phyloP scores from a whole-genome alignment of 37 sponge, comb jelly and placozoan species.

The Lycopodina hypogea region DNA sequence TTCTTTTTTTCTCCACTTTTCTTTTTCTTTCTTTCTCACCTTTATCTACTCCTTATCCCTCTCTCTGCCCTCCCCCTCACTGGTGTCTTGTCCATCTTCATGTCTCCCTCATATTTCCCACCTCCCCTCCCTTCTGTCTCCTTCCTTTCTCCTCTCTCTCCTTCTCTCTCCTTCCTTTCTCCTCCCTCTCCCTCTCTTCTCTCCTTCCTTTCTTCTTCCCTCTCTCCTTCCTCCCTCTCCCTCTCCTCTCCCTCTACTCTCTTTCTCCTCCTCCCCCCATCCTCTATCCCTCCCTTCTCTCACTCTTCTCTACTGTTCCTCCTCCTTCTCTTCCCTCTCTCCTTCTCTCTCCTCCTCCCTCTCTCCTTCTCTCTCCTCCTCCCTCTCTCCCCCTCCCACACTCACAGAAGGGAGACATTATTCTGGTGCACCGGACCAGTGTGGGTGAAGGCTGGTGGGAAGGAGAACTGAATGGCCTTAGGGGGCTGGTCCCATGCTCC shows the following conservation, averaged over 20 bases:
- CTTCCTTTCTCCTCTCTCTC: background rate
- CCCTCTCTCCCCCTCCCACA: background rate
- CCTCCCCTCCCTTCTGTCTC: background rate
- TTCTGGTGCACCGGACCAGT: slow-evolving; percentile 43
- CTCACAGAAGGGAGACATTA: slow-evolving; percentile 68
- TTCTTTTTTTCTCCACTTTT: too few species aligned
- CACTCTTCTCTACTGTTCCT: too few species aligned
- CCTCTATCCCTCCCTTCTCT: too few species aligned
- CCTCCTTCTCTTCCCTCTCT: background rate
- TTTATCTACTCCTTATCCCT: too few species aligned
- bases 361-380: background rate
- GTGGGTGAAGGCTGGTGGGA: slow-evolving; percentile 86
- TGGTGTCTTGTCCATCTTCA: background rate
- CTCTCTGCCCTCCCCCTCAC: background rate
- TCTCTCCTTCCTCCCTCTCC: too few species aligned
- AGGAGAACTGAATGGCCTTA: slow-evolving; percentile 62
- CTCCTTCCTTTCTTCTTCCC: too few species aligned
- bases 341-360: background rate
- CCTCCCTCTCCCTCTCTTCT: too few species aligned
- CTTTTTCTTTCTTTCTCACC: too few species aligned
- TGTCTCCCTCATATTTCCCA: too few species aligned
- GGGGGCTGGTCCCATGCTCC: slow-evolving; percentile 72
- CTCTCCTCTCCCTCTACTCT: too few species aligned
- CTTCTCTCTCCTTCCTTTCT: background rate
- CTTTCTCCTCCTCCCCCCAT: too few species aligned